phyloP scores from a whole-genome alignment of 2,888 invertebrate genomes.

The Acanthoscelides obtectus region DNA sequence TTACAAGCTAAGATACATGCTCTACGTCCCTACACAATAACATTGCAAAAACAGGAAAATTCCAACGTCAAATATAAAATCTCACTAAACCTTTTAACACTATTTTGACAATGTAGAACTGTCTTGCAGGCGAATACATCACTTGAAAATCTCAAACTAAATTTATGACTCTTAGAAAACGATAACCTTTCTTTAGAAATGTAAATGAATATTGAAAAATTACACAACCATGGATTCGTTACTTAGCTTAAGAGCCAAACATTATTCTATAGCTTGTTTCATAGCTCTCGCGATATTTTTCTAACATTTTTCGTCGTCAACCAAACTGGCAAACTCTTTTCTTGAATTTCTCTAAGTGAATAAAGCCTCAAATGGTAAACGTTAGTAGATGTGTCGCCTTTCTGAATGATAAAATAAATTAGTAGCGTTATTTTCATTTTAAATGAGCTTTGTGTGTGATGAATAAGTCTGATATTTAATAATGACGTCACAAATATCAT shows the following conservation, averaged over 20 bases:
- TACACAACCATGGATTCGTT: too few relatives aligned
- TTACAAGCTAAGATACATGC: conserved; percentile 15
- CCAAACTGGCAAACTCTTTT: too few relatives aligned
- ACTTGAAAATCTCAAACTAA: too few relatives aligned
- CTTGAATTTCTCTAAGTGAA: too few relatives aligned
- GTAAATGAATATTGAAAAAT: too few relatives aligned
- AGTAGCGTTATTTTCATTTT: background rate
- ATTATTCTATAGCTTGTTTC: too few relatives aligned
- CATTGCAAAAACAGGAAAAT: background rate
- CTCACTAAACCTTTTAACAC: background rate
- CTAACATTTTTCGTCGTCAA: too few relatives aligned
- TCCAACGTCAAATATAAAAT: background rate
- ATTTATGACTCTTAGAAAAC: too few relatives aligned
- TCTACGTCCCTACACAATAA: conserved; percentile 3
- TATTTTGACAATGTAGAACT: background rate
- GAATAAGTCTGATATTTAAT: background rate
- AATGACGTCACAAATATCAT: background rate
- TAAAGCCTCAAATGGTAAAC: too few relatives aligned
- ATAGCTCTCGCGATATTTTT: too few relatives aligned
- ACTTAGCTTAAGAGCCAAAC: too few relatives aligned
- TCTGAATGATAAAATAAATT: background rate
- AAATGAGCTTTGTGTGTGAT: background rate
- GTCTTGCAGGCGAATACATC: background rate
- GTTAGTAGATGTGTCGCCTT: background rate
- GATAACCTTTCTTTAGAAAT: too few relatives aligned